A percentile compares a stretch with the other conserved stretches of the same genome.
phyloP scores from a whole-genome alignment of 2,113 vertebrate genomes.

The Dicaeum eximium region DNA sequence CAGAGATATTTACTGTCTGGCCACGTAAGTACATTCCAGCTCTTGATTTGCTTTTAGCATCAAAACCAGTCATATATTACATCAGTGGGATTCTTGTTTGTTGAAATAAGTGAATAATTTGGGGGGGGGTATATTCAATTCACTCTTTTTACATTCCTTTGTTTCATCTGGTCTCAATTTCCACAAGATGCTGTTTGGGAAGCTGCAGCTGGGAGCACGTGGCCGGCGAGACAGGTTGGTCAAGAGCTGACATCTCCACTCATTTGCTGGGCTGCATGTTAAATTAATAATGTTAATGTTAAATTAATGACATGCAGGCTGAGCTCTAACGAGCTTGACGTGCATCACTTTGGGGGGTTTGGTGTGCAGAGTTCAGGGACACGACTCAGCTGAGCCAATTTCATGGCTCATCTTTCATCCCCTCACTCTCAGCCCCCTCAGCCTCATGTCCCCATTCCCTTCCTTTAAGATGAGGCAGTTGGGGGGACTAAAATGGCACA shows the following conservation, averaged over 20 bases:
- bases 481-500: background rate
- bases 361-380: background rate
- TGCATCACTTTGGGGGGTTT: background rate
- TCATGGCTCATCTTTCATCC: background rate
- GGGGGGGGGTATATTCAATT: slow-evolving; percentile 23
- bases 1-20: slow-evolving; percentile 60
- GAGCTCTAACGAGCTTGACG: background rate
- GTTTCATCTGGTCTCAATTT: slow-evolving; percentile 37
- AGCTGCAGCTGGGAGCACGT: background rate
- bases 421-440: background rate
- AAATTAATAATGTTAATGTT: background rate
- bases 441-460: background rate
- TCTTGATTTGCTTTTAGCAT: slow-evolving; percentile 64
- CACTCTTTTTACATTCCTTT: slow-evolving; percentile 8
- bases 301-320: background rate
- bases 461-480: background rate
- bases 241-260: background rate
- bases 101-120: slow-evolving; percentile 55
- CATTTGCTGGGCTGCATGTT: background rate
- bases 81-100: slow-evolving; percentile 48
- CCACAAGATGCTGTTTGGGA: background rate
- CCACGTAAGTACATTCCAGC: slow-evolving; percentile 62
- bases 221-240: background rate
- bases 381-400: background rate
- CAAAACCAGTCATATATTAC: slow-evolving; percentile 48